Percentiles rank a stretch among this genome's conserved stretches.
Evolutionary conservation across 2,113 vertebrate genomes (phyloP).

Genomic region (Sinocyclocheilus anshuiensis): DNA sequence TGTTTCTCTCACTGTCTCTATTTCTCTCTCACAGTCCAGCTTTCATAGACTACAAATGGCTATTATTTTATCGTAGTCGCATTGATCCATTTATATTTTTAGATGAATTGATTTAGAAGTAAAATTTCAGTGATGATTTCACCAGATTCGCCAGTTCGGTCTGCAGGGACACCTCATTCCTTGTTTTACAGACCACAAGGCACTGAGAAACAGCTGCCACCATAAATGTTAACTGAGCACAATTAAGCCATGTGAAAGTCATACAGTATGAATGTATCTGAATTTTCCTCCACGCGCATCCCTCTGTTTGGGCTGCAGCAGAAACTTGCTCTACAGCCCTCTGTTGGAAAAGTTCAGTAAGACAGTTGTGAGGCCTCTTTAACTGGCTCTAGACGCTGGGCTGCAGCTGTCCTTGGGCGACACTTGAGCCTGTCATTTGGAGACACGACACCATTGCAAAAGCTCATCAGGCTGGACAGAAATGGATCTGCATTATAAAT

Average conservation of each 20-base stretch:
- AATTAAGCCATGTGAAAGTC: background rate
- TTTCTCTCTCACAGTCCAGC: no score
- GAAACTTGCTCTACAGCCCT: conserved; percentile 31
- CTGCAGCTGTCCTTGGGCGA: conserved; percentile 72
- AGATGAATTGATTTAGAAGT: background rate
- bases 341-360: conserved; percentile 1
- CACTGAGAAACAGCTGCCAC: background rate
- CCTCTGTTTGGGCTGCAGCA: background rate
- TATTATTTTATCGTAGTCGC: background rate
- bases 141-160: background rate
- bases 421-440: conserved; percentile 65
- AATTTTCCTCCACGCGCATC: background rate
- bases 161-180: background rate
- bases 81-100: background rate
- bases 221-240: background rate
- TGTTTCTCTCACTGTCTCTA: background rate
- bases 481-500: conserved; percentile 64
- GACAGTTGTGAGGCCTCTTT: background rate
- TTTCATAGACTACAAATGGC: no score
- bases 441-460: conserved; percentile 69
- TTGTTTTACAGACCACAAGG: background rate
- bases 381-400: conserved; percentile 54
- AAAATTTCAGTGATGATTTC: background rate
- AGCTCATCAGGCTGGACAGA: conserved; percentile 47
- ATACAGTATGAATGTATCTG: background rate